Conservation (phyloP, 1,140 invertebrate species). For the Bombus balteatus region DNA sequence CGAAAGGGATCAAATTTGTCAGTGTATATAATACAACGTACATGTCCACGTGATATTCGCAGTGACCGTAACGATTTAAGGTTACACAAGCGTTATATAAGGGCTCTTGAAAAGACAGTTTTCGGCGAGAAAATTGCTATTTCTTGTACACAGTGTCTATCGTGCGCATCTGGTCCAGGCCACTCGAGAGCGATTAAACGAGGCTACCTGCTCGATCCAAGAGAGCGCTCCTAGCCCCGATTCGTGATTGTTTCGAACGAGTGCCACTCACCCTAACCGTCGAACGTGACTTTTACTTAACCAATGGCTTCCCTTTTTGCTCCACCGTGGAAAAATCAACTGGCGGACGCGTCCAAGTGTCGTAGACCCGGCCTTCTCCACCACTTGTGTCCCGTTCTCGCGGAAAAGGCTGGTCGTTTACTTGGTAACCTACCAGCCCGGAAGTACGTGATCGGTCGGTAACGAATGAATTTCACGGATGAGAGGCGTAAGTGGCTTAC, state of each 20-base stretch:
- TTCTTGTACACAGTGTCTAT: not conserved
- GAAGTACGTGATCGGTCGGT: constrained; percentile 36
- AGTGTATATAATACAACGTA: too few species aligned
- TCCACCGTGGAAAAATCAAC: constrained; percentile 30
- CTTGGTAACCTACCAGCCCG: constrained; percentile 15
- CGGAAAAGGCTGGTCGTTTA: constrained; percentile 6
- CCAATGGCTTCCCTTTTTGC: constrained; percentile 36
- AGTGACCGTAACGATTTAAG: too few species aligned
- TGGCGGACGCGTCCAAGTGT: constrained; percentile 36
- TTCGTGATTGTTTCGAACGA: constrained; percentile 66
- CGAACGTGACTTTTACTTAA: constrained; percentile 68
- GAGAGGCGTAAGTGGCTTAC: not conserved
- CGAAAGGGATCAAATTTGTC: too few species aligned
- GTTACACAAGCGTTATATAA: not conserved
- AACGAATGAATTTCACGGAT: constrained; percentile 24
- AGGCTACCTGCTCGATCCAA: not conserved
- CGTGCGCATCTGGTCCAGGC: not conserved
- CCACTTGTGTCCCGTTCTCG: constrained; percentile 45
- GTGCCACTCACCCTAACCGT: constrained; percentile 62
- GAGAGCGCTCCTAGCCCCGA: constrained; percentile 17
- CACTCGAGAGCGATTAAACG: constrained; percentile 34
- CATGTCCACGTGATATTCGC: too few species aligned
- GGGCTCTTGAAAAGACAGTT: not conserved
- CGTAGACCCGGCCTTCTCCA: constrained; percentile 51
- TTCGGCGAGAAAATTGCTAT: not conserved